These are phyloP conservation scores for Vidua macroura DNA, from an alignment of 2,113 vertebrate species.

Conservation along the genomic window DNA sequence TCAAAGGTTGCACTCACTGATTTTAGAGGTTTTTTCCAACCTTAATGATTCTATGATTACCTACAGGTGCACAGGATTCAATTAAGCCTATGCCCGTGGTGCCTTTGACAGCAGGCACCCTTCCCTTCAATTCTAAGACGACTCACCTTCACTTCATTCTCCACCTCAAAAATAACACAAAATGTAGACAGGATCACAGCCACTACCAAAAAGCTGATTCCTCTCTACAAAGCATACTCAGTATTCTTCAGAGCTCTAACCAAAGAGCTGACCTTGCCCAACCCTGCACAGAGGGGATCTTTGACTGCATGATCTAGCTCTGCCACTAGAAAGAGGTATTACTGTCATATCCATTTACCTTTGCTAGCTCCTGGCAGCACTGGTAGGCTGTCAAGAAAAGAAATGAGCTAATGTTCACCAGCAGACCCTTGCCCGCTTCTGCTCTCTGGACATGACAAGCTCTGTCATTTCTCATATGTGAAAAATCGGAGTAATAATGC, in stretches of 20 bases:
- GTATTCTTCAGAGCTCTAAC: neutral
- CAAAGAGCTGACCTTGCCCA: neutral
- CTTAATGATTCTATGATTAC: neutral
- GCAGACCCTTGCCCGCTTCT: constrained; percentile 19
- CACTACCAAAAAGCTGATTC: neutral
- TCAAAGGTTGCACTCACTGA: neutral
- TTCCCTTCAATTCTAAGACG: neutral
- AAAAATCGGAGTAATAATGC: constrained; percentile 25
- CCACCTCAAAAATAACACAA: neutral
- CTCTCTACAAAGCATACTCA: neutral
- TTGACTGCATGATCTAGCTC: neutral
- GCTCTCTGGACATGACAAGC: constrained; percentile 34
- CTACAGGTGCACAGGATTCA: neutral
- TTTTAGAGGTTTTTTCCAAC: neutral
- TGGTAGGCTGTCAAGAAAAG: constrained; percentile 24
- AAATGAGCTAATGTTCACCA: constrained; percentile 33
- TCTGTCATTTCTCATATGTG: constrained; percentile 46
- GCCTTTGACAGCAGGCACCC: neutral
- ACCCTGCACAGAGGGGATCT: neutral
- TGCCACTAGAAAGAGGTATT: neutral
- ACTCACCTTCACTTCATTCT: neutral
- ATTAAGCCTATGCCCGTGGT: neutral
- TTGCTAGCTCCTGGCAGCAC: constrained; percentile 17
- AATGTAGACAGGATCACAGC: rapidly evolving
- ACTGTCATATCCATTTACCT: constrained; percentile 28